Percentiles rank a stretch among this genome's conserved stretches.
Evolutionary conservation across 2,113 vertebrate genomes (phyloP).

Genomic region (Lampris megalopsis): DNA sequence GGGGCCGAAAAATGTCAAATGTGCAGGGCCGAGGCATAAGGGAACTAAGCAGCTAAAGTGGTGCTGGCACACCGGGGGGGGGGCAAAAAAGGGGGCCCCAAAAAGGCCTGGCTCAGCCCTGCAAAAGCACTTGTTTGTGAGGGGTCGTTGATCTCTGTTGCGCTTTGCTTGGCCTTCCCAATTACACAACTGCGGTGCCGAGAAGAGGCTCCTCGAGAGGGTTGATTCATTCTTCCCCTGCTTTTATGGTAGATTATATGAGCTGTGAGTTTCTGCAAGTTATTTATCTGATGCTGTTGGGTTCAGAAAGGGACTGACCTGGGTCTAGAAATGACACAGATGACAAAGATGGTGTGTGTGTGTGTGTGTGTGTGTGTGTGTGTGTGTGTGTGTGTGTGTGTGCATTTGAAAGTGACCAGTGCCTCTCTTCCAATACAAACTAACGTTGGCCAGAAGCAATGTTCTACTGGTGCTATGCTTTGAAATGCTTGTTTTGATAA

Average conservation of each 20-base stretch:
- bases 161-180: no score
- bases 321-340: background rate
- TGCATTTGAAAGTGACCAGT: background rate
- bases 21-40: no score
- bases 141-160: no score
- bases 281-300: background rate
- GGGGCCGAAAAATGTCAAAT: no score
- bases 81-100: no score
- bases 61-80: no score
- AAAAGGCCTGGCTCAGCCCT: no score
- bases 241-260: background rate
- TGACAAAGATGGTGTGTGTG: background rate
- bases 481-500: slow-evolving; percentile 74
- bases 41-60: no score
- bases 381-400: no score
- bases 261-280: slow-evolving; percentile 4
- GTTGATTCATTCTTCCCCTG: slow-evolving; percentile 28
- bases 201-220: background rate
- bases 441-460: slow-evolving; percentile 41
- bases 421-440: slow-evolving; percentile 26
- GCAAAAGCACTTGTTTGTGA: no score
- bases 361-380: no score
- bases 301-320: background rate
- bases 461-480: slow-evolving; percentile 35
- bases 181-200: no score